Conservation (phyloP, 2,888 invertebrate species). For the Muscina levida region DNA sequence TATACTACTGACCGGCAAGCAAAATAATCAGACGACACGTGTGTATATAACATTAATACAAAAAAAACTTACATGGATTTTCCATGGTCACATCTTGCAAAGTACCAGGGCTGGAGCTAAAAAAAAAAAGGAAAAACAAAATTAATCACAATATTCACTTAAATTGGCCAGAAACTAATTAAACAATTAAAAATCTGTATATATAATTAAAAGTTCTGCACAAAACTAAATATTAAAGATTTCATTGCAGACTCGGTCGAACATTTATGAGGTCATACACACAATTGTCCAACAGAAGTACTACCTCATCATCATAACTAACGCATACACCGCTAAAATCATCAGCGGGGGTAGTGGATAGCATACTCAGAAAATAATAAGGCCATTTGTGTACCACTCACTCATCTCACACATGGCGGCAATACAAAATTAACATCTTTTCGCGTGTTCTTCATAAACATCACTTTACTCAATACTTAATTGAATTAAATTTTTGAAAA, state of each 20-base stretch:
- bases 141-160: conserved; percentile 40
- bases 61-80: conserved; percentile 77
- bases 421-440: too few relatives aligned
- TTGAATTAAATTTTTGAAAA: too few relatives aligned
- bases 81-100: conserved; percentile 85
- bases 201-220: conserved; percentile 42
- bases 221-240: conserved; percentile 26
- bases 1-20: too few relatives aligned
- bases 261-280: conserved; percentile 65
- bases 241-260: conserved; percentile 12
- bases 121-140: conserved; percentile 76
- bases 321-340: too few relatives aligned
- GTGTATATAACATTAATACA: neutral
- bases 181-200: conserved; percentile 41
- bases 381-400: too few relatives aligned
- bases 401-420: too few relatives aligned
- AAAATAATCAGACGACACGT: conserved; percentile 7
- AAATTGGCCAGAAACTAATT: conserved; percentile 58
- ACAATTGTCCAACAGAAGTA: too few relatives aligned
- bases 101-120: conserved; percentile 86
- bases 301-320: too few relatives aligned
- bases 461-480: too few relatives aligned
- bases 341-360: too few relatives aligned
- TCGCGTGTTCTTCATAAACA: too few relatives aligned
- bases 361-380: too few relatives aligned